phyloP scores from a whole-genome alignment of 2,113 vertebrate genomes.

The Trematocara zebra region DNA sequence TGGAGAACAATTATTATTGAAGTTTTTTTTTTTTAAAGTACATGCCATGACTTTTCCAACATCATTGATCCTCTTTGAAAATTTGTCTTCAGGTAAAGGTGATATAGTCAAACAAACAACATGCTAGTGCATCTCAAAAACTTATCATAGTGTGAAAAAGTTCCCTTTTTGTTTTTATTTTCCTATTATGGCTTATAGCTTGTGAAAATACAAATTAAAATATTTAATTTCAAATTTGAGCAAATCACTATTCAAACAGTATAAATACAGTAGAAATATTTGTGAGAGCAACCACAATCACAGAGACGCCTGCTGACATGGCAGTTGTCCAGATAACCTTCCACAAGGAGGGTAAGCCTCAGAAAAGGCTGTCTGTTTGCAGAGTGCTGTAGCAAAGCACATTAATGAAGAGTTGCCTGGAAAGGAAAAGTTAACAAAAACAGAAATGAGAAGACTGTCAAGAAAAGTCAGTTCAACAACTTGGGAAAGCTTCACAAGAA shows the following conservation, averaged over 20 bases:
- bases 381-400: not conserved
- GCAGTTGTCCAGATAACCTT: not conserved
- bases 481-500: not conserved
- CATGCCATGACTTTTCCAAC: not conserved
- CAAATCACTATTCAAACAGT: not conserved
- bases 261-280: not conserved
- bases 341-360: not conserved
- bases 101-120: not conserved
- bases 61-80: not conserved
- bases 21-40: accelerated
- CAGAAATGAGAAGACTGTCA: not conserved
- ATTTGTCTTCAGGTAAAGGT: not conserved
- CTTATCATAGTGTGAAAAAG: not conserved
- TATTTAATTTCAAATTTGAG: not conserved
- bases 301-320: not conserved
- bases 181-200: not conserved
- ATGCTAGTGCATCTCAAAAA: not conserved
- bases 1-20: not conserved
- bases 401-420: not conserved
- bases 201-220: not conserved
- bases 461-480: not conserved
- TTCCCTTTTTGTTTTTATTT: not conserved
- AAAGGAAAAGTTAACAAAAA: not conserved
- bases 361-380: not conserved
- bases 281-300: not conserved